These are phyloP conservation scores for Notolabrus celidotus DNA, from an alignment of 2,797 vertebrate species.

Conservation along the genomic window DNA sequence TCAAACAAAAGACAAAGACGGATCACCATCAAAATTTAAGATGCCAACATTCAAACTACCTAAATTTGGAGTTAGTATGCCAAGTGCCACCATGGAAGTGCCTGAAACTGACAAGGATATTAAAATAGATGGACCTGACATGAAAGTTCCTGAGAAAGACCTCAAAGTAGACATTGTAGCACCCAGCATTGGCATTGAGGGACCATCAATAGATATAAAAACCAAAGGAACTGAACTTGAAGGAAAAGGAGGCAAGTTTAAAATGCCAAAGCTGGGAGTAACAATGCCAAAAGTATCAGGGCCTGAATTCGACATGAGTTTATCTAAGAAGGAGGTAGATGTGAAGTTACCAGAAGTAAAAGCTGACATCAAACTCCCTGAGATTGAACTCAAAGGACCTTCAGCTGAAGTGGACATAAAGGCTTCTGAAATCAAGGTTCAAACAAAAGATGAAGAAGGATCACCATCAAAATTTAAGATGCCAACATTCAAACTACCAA, in stretches of 20 bases:
- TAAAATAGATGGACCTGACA: neutral
- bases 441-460: slow-evolving; percentile 28
- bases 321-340: slow-evolving; percentile 59
- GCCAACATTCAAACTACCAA: slow-evolving; percentile 72
- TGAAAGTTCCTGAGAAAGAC: neutral
- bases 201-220: neutral
- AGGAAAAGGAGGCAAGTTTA: slow-evolving; percentile 40
- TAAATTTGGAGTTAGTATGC: slow-evolving; percentile 3
- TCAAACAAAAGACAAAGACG: neutral
- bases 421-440: slow-evolving; percentile 33
- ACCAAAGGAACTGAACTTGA: slow-evolving; percentile 12
- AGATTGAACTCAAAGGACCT: slow-evolving; percentile 25
- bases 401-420: slow-evolving; percentile 40
- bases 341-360: slow-evolving; percentile 25
- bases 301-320: slow-evolving; percentile 38
- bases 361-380: slow-evolving; percentile 14
- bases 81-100: neutral
- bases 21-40: slow-evolving; percentile 50
- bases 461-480: slow-evolving; percentile 75
- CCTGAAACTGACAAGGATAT: neutral
- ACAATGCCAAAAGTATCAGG: slow-evolving; percentile 31
- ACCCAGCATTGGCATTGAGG: neutral
- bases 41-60: slow-evolving; percentile 47
- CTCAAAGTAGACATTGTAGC: neutral
- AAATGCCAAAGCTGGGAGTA: slow-evolving; percentile 52